A percentile compares a stretch with the other conserved stretches of the same genome.
These are phyloP conservation scores for Crotophaga sulcirostris DNA, from an alignment of 2,113 vertebrate species.

Conservation along the genomic window DNA sequence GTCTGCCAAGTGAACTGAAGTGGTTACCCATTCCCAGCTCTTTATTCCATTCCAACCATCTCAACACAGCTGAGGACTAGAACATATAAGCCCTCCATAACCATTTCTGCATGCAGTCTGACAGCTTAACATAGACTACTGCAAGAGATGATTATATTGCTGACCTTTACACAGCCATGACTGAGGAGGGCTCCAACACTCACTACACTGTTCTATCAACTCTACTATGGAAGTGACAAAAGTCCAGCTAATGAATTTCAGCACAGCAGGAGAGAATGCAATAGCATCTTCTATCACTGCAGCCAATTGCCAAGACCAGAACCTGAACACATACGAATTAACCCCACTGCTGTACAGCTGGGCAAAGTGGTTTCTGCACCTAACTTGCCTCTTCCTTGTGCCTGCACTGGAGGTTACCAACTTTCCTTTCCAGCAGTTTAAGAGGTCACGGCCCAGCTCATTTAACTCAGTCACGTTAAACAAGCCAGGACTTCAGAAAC, in stretches of 20 bases:
- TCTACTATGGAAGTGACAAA: rapidly evolving
- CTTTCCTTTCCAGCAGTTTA: not conserved
- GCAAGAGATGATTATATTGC: not conserved
- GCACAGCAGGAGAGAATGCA: not conserved
- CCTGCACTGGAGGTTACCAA: not conserved
- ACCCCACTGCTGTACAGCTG: not conserved
- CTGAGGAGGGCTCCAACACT: not conserved
- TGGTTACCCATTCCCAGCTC: not conserved
- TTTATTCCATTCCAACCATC: not conserved
- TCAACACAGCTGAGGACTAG: not conserved
- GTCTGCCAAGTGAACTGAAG: not conserved
- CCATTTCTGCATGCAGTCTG: not conserved
- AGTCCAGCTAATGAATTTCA: not conserved
- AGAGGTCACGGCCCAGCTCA: not conserved
- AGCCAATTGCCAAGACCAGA: not conserved
- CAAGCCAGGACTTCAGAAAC: not conserved
- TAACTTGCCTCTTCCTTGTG: not conserved
- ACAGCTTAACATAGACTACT: not conserved
- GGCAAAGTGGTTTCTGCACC: not conserved
- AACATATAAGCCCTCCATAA: not conserved
- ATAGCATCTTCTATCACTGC: not conserved
- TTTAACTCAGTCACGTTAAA: not conserved
- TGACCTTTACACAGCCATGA: not conserved
- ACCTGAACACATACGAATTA: not conserved
- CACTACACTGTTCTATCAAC: rapidly evolving